Conservation (phyloP, 2,888 invertebrate genomes). For the Protonemura montana region DNA sequence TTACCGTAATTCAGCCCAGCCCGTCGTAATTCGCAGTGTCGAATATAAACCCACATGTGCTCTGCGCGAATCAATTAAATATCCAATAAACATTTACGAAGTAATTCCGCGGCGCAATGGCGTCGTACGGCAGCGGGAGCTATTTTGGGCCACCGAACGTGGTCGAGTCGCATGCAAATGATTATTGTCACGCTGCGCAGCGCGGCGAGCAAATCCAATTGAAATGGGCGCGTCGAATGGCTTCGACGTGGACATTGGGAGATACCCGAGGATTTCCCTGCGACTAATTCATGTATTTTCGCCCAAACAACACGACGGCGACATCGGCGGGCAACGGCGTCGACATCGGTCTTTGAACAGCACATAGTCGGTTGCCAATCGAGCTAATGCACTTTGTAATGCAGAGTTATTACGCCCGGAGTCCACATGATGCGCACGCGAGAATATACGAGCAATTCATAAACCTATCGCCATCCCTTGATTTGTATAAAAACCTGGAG, state of each 20-base stretch:
- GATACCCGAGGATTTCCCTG: not conserved
- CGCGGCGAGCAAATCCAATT: no score
- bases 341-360: not conserved
- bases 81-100: constrained; percentile 27
- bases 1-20: not conserved
- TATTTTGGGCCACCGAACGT: not conserved
- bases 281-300: not conserved
- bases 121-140: not conserved
- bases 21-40: not conserved
- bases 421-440: not conserved
- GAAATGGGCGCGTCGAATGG: not conserved
- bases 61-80: constrained; percentile 18
- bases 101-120: constrained; percentile 14
- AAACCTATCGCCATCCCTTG: constrained; percentile 7
- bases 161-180: not conserved
- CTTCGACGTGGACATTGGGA: not conserved
- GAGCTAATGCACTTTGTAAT: not conserved
- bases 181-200: not conserved
- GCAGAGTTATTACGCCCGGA: not conserved
- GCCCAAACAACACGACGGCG: not conserved
- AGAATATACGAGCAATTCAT: not conserved
- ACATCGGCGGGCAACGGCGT: not conserved
- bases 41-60: not conserved
- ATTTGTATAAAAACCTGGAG: not conserved
- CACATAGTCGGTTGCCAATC: not conserved